Base-by-base conservation (phyloP, 2,113 vertebrate species). In the Sylvilagus bachmani region DNA sequence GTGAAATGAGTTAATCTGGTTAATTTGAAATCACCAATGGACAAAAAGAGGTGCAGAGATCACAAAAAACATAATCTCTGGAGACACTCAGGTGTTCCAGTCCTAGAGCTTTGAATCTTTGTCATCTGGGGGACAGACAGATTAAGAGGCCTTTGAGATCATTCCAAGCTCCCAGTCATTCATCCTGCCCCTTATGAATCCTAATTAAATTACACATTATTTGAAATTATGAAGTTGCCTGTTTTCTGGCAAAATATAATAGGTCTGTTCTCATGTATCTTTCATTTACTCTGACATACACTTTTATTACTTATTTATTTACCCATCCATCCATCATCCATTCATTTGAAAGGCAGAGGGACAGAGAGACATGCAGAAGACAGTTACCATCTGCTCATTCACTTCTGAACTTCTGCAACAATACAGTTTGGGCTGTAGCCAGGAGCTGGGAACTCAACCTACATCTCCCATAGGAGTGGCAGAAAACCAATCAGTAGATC, bases 171-270 rank as follows among this genome's bases (percentile, higher is more conserved):
- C 27, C 7, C 1, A 6, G 55, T 10, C 2, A 5, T 14, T 16
- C 0, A 24, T 5, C 2, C 0, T 21, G 14, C 38, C 25, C 10
- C 14, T 77, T 55, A 1, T 0, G 6, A 67, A 14, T 1, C 31
- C 27, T 10, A 4, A 21, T 8, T 29, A 9, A 19, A 21, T 8
- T 9, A 14, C 4, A 4, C 2, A 10, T 25, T 58, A 13, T 9
- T 61, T 25, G 5, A 86, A 82, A 31, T 21, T 61, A 13, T 25
- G n/a, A 88, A 29, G 21, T 38, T 36, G 0, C 22, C 0, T 22
- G 6, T 51, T 58, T 67, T 49, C 6, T 11, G 25, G 53, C 6
- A 24, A 58, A 58, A 10, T 17, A 33, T 61, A 19, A 75, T 11
- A 21, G 5, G 10, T 16, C 25, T 27, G 12, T 55, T 71, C 19